A percentile compares a stretch with the other conserved stretches of the same genome.
These are phyloP conservation scores for Camelus bactrianus DNA, from an alignment of 2,113 vertebrate species.

Conservation along the genomic window DNA sequence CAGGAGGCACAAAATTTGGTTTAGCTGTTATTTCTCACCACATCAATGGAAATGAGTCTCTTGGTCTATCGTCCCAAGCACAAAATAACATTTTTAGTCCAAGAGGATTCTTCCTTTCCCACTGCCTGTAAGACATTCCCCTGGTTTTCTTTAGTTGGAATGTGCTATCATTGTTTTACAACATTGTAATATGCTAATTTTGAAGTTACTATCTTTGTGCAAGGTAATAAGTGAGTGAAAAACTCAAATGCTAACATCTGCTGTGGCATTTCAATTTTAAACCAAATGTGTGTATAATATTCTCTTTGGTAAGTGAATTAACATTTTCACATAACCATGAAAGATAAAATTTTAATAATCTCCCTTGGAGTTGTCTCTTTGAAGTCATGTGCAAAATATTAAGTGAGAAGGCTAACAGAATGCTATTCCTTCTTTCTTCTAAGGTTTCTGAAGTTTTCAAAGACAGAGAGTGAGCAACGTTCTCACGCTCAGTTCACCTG, in stretches of 20 bases:
- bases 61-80: background rate
- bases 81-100: conserved; percentile 13
- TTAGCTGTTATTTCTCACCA: background rate
- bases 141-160: conserved; percentile 32
- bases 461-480: background rate
- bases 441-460: background rate
- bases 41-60: background rate
- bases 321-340: conserved; percentile 71
- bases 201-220: conserved; percentile 48
- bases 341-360: conserved; percentile 72
- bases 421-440: background rate
- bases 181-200: conserved; percentile 60
- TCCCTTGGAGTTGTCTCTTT: conserved; percentile 64
- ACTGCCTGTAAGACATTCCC: background rate
- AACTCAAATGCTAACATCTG: conserved; percentile 59
- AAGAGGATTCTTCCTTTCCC: background rate
- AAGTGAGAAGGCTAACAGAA: conserved; percentile 39
- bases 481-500: background rate
- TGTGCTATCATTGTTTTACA: conserved; percentile 47
- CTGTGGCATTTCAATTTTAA: conserved; percentile 69
- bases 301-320: conserved; percentile 70
- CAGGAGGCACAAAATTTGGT: background rate
- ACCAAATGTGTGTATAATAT: conserved; percentile 60
- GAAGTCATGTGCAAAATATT: conserved; percentile 61
- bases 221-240: conserved; percentile 63